Evolutionary conservation across 2,797 vertebrate species (phyloP), one percentile per base, ranked within the genome.

Genomic region (Enteromius thamalakanensis): DNA sequence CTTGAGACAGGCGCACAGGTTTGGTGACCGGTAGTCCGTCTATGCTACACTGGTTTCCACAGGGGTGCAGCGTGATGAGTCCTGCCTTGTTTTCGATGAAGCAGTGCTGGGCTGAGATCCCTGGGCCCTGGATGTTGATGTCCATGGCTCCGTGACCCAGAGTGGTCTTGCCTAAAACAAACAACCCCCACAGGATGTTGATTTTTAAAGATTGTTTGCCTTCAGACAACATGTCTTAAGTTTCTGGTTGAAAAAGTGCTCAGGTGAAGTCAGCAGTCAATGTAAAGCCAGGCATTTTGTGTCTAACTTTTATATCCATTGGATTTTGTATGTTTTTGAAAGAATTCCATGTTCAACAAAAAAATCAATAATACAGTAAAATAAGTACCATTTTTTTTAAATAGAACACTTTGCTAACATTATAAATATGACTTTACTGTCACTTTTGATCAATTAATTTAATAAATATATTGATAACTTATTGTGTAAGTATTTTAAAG

Each of bases 1-100:
- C 98, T 96, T 99, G 97, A 34, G 95, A 96, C 84, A 99, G 95
- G 49, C 96, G 96, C 0, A 90, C 92, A 17, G 97, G 96, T 84
- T 92, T 92, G 12, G 86, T 92, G 65, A 97, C 86, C 0, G 84
- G 91, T 75, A 96, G 90, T 0, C 97, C 97, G 0, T 98, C 97
- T 0, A 98, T 83, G 49, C 95, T 82, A 0, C 98, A 99, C 64
- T 92, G 90, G 32, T 97, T 97, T 79, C 96, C 97, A 23, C 97
- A 97, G 17, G 97, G 97, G 87, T 98, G 91, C 85, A 99, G 91
- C 0, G 92, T 96, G 86, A 99, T 96, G 2, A 93, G 89, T 40
- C 97, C 97, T 1, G 68, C 90, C 1, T 76, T 81, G 49, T 98
- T 97, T 91, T 98, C 96, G 0, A 99, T 97, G 94, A 94, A 98